Conservation (phyloP, 2,797 vertebrate genomes). For the Melanotaenia nigrans region DNA sequence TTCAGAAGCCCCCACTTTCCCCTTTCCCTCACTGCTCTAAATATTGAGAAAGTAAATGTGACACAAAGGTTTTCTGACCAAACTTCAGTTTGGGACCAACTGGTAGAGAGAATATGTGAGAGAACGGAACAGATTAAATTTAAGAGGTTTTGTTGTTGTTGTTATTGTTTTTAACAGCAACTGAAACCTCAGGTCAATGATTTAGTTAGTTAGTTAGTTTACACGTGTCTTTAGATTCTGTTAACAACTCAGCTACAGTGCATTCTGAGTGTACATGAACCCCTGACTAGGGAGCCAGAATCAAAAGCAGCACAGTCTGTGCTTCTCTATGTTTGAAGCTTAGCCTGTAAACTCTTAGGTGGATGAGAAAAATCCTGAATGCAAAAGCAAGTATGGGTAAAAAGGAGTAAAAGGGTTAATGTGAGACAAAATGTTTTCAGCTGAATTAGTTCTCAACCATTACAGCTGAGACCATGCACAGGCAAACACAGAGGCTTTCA, state of each 20-base stretch:
- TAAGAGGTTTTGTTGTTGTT: not conserved
- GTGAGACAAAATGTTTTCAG: slow-evolving; percentile 50
- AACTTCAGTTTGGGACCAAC: not conserved
- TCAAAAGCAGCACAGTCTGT: slow-evolving; percentile 19
- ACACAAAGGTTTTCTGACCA: not conserved
- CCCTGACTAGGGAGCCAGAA: slow-evolving; percentile 15
- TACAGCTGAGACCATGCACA: slow-evolving; percentile 60
- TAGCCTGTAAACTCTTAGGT: slow-evolving; percentile 23
- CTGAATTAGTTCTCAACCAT: slow-evolving; percentile 55
- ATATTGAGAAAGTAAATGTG: not conserved
- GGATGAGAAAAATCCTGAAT: slow-evolving; percentile 8
- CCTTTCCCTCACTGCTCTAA: not conserved
- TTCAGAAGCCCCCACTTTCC: not conserved
- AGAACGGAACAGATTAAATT: not conserved
- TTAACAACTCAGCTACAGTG: slow-evolving; percentile 15
- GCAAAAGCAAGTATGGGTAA: slow-evolving; percentile 23
- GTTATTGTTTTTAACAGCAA: not conserved
- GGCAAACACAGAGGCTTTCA: slow-evolving; percentile 6
- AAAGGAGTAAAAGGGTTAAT: slow-evolving; percentile 31
- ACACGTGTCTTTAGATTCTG: slow-evolving; percentile 1
- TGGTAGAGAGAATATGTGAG: not conserved
- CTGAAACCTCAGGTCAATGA: not conserved
- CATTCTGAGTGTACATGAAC: slow-evolving; percentile 18
- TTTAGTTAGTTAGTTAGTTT: too few species aligned
- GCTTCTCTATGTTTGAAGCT: slow-evolving; percentile 16